Evolutionary conservation across 1,140 invertebrate genomes (phyloP).

Genomic region (Lasioglossum albipes): DNA sequence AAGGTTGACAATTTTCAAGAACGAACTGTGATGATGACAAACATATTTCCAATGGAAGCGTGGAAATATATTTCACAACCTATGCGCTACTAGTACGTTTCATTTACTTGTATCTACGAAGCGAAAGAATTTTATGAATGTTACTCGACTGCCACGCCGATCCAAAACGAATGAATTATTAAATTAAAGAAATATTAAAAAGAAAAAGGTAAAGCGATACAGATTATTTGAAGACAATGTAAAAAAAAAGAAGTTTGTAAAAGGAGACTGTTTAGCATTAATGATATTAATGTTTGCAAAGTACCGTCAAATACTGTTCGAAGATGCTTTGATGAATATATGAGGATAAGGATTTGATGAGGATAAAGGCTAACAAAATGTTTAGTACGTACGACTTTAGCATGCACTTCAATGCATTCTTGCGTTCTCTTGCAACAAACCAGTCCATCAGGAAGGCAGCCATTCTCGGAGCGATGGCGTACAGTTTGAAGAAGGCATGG

Average conservation of each 20-base stretch:
- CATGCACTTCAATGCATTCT: constrained; percentile 92
- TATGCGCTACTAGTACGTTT: neutral
- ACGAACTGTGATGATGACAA: neutral
- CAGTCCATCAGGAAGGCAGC: constrained; percentile 97
- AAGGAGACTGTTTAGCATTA: constrained; percentile 2
- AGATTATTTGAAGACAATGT: neutral
- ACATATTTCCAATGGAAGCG: constrained; percentile 6
- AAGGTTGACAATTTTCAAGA: neutral
- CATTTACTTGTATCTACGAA: neutral
- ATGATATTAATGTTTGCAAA: neutral
- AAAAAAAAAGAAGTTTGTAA: neutral
- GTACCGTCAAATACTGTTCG: neutral
- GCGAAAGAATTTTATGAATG: neutral
- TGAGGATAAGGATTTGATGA: too few species aligned
- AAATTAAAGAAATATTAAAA: neutral
- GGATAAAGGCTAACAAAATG: constrained; percentile 26
- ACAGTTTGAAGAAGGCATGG: constrained; percentile 94
- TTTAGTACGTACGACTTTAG: constrained; percentile 95
- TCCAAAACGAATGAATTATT: neutral
- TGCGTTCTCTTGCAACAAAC: constrained; percentile 96
- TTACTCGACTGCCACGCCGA: neutral
- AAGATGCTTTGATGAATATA: neutral
- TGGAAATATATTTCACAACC: constrained; percentile 27
- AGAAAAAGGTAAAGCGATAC: neutral
- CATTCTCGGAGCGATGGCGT: constrained; percentile 94